Percentiles rank a stretch among this genome's conserved stretches.
phyloP scores from a whole-genome alignment of 2,113 vertebrate genomes.

The Arvicanthis niloticus region DNA sequence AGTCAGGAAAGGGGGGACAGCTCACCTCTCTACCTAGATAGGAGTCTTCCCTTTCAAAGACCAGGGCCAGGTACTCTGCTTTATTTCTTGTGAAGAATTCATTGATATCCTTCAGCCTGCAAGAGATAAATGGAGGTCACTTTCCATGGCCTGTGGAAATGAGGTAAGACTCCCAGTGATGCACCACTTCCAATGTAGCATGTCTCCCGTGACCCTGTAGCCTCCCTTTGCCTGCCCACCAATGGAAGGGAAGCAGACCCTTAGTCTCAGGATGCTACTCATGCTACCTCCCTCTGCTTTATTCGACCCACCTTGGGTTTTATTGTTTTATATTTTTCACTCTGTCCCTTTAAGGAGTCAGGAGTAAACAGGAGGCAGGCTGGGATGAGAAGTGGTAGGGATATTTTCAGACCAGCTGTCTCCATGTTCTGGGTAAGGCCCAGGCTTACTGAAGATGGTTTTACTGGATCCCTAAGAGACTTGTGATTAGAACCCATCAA shows the following conservation, averaged over 20 bases:
- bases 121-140: slow-evolving; percentile 70
- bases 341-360: slow-evolving; percentile 20
- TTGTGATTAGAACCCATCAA: background rate
- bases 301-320: background rate
- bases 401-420: background rate
- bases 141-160: background rate
- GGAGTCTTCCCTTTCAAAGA: slow-evolving; percentile 91
- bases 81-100: slow-evolving; percentile 91
- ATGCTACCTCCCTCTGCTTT: background rate
- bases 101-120: slow-evolving; percentile 90
- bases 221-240: background rate
- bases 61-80: slow-evolving; percentile 90
- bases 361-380: background rate
- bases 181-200: accelerated
- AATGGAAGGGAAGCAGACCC: background rate
- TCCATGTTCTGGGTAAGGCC: background rate
- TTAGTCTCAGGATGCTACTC: background rate
- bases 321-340: background rate
- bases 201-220: background rate
- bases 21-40: slow-evolving; percentile 95
- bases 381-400: background rate
- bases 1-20: background rate
- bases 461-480: background rate
- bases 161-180: background rate
- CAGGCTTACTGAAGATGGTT: background rate